A percentile compares a stretch with the other conserved stretches of the same genome.
Conservation (phyloP, 2,113 vertebrate species). For the Pluvialis apricaria region DNA sequence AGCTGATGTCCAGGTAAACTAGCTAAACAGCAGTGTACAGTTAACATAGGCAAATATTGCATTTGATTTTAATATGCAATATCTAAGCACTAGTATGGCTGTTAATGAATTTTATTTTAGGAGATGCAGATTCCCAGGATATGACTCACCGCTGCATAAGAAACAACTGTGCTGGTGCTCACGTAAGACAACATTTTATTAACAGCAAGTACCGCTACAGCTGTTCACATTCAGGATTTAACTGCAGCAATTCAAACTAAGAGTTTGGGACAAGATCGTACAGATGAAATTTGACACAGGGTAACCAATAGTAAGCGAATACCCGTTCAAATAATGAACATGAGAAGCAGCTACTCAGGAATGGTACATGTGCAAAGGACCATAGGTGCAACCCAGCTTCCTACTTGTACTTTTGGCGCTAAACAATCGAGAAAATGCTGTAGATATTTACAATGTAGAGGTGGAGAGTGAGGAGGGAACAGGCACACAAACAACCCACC, state of each 20-base stretch:
- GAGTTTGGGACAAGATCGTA: not conserved
- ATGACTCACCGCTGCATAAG: not conserved
- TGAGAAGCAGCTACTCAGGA: conserved; percentile 52
- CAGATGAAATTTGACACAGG: not conserved
- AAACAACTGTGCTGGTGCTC: not conserved
- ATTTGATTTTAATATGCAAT: not conserved
- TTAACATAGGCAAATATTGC: not conserved
- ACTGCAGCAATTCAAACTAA: not conserved
- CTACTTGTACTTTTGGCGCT: not conserved
- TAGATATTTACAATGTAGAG: not conserved
- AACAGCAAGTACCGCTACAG: not conserved
- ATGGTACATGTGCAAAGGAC: conserved; percentile 41
- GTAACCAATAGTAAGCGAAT: not conserved
- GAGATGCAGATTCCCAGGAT: not conserved
- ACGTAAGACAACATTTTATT: not conserved
- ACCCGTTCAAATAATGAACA: conserved; percentile 1
- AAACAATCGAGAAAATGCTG: not conserved
- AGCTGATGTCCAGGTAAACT: not conserved
- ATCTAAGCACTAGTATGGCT: not conserved
- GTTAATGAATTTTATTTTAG: not conserved
- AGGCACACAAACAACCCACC: not conserved
- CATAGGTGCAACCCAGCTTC: not conserved
- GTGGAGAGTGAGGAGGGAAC: not conserved
- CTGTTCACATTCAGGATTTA: not conserved
- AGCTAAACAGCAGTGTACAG: not conserved